Evolutionary conservation across 2,888 invertebrate species (phyloP), one percentile per base, ranked within the genome.

Genomic region (Pristionchus arcanus): DNA sequence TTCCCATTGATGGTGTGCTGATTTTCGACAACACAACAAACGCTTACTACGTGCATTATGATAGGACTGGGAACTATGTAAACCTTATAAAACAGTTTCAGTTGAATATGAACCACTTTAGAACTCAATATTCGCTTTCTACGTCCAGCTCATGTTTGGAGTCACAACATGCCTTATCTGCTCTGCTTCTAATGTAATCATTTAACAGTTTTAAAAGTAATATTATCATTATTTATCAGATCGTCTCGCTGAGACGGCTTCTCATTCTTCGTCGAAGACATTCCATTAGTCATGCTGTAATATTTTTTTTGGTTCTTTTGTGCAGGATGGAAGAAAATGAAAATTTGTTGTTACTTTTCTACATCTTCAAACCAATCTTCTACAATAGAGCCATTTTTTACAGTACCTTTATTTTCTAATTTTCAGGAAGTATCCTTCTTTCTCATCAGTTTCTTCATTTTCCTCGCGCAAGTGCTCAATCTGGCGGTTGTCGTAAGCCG

Each of bases 371-470:
- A n/a, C n/a, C n/a, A n/a, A n/a, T n/a, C n/a, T n/a, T n/a, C n/a
- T n/a, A n/a, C n/a, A n/a, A n/a, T n/a, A n/a, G n/a, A n/a, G n/a
- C n/a, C 9, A 49, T 7, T 49, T 49, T 49, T 9, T 49, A 1
- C 9, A 49, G 13, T 49, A 13, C 42, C 1, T 68, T 68, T 59
- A 0, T 3, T 34, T 34, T 19, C 7, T 63, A n/a, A 21, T 5
- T 63, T 63, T 19, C 34, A 74, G 74, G 74, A 74, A 74, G 19
- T 74, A 4, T 74, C 74, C 13, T 53, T 81, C 37, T 81, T 81
- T 49, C 49, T 53, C 49, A 81, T 81, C 42, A 49, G 81, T n/a
- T 81, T 81, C 49, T 53, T 49, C 81, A 81, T 81, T 13, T 81
- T 81, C 49, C 42, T 81, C 4, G 81, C 81, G 1, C 81, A 81